A percentile compares a stretch with the other conserved stretches of the same genome.
Evolutionary conservation across 2,113 vertebrate species (phyloP).

Genomic region (Narcine bancroftii): DNA sequence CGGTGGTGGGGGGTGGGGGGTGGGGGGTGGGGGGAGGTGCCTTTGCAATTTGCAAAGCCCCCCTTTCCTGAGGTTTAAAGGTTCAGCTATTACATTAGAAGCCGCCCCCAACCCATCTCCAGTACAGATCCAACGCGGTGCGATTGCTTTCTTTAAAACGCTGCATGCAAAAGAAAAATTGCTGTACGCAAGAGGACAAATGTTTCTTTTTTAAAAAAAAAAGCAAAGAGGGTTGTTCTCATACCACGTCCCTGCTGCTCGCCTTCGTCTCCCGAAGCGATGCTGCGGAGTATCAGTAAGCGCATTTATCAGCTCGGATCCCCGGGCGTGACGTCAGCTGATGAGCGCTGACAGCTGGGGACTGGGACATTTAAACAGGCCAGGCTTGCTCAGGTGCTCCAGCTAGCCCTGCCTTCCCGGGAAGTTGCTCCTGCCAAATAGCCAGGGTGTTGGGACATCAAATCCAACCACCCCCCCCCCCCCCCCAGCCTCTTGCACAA

Average conservation of each 20-base stretch:
- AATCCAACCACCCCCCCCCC: no score
- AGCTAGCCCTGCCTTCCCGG: background rate
- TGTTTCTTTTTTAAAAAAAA: no score
- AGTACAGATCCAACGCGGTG: background rate
- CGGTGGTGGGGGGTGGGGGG: no score
- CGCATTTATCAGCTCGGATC: slow-evolving; percentile 29
- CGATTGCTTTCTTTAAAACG: background rate
- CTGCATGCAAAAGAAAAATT: background rate
- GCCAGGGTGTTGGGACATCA: no score
- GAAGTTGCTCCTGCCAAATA: no score
- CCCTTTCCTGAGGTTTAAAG: no score
- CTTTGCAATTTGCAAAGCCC: no score
- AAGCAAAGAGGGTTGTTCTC: background rate
- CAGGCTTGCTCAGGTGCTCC: background rate
- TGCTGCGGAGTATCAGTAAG: background rate
- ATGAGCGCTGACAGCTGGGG: background rate
- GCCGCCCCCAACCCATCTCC: background rate
- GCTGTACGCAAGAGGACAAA: background rate
- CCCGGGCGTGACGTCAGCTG: slow-evolving; percentile 22
- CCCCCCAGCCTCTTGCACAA: no score
- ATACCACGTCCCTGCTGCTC: background rate
- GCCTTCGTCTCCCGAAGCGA: background rate
- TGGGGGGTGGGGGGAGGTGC: no score
- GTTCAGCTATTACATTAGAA: background rate
- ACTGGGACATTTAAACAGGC: background rate